phyloP scores from a whole-genome alignment of 2,113 vertebrate species.

The Egretta garzetta region DNA sequence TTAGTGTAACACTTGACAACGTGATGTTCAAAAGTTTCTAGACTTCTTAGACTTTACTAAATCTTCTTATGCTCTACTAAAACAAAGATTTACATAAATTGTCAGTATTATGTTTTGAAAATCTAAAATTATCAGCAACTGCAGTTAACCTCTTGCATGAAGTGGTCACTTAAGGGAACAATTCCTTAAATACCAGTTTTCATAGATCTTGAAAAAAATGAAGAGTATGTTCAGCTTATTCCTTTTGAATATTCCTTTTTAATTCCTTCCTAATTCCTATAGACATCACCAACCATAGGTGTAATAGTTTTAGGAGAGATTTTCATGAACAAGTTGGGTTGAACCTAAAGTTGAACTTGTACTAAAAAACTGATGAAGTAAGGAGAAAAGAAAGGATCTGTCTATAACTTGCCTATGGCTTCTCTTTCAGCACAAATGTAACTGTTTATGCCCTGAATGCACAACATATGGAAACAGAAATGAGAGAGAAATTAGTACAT shows the following conservation, averaged over 20 bases:
- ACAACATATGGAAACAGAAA: neutral
- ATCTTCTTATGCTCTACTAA: neutral
- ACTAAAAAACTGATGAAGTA: neutral
- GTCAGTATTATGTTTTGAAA: neutral
- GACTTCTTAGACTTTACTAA: neutral
- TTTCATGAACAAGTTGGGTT: neutral
- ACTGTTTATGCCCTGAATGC: neutral
- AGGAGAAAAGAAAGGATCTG: neutral
- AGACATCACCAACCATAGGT: neutral
- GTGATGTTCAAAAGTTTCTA: neutral
- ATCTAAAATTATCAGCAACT: neutral
- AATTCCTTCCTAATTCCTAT: neutral
- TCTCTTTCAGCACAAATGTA: neutral
- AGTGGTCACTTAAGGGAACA: neutral
- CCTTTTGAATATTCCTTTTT: neutral
- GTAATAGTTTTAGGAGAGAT: neutral
- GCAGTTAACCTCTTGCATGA: neutral
- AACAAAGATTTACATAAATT: neutral
- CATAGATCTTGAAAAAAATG: neutral
- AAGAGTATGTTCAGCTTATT: neutral
- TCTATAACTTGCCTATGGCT: neutral
- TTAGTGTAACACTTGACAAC: neutral
- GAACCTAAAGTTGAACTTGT: neutral
- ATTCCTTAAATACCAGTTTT: neutral
- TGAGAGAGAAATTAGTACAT: neutral